Conservation (phyloP, 2,113 vertebrate species). For the Cryptotis parvus region DNA sequence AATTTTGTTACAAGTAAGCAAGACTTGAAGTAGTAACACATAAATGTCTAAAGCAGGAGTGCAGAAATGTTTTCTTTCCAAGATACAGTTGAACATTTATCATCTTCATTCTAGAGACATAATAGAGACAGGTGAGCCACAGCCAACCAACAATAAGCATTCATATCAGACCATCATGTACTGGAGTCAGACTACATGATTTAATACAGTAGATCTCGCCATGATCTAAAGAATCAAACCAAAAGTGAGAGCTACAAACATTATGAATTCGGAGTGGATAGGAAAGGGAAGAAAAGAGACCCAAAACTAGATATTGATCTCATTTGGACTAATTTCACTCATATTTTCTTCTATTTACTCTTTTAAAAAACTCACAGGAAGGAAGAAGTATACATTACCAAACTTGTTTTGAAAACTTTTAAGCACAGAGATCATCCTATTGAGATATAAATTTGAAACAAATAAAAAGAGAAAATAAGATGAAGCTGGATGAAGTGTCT, state of each 20-base stretch:
- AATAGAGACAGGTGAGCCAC: no score
- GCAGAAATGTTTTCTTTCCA: no score
- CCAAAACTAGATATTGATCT: neutral
- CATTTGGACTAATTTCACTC: neutral
- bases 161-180: no score
- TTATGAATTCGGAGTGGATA: neutral
- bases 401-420: neutral
- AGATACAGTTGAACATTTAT: no score
- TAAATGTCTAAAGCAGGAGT: no score
- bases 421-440: neutral
- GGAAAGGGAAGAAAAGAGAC: accelerated
- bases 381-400: neutral
- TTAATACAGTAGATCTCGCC: no score
- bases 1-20: neutral
- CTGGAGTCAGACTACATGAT: no score
- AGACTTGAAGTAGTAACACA: neutral
- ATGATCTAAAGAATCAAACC: no score
- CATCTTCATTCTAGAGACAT: no score
- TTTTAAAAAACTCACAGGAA: neutral
- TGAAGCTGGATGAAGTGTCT: neutral
- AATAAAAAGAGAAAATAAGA: neutral
- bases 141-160: no score
- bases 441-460: neutral
- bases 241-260: neutral
- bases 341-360: neutral